Conservation (phyloP, 2,888 invertebrate species). For the Temnothorax ravouxi region DNA sequence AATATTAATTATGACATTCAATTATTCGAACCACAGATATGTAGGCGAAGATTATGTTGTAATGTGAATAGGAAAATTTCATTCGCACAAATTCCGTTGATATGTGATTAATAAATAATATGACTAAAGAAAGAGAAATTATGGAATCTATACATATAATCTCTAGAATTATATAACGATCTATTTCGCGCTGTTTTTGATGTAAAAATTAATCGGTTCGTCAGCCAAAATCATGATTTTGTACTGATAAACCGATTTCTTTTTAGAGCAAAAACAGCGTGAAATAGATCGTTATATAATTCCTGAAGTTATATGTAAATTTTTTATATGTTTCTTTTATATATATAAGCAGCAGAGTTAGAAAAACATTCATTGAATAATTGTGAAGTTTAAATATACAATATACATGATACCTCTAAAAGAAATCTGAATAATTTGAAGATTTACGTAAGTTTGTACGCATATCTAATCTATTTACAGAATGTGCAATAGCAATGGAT, state of each 20-base stretch:
- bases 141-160: neutral
- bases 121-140: neutral
- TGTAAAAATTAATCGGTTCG: neutral
- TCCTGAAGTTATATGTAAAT: neutral
- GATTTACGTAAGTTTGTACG: neutral
- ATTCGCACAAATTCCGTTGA: neutral
- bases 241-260: neutral
- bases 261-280: neutral
- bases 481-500: neutral
- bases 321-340: neutral
- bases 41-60: neutral
- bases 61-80: neutral
- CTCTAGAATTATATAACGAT: neutral
- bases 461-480: neutral
- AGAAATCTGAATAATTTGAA: neutral
- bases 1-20: conserved; percentile 34
- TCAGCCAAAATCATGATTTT: neutral
- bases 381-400: neutral
- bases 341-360: neutral
- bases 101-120: neutral
- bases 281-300: conserved; percentile 6
- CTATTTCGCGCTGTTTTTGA: neutral
- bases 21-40: conserved; percentile 1
- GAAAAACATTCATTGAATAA: neutral
- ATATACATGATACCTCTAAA: neutral